Percentiles rank a stretch among this genome's conserved stretches.
Evolutionary conservation across 2,113 vertebrate species (phyloP).

Genomic region (Apeltes quadracus): DNA sequence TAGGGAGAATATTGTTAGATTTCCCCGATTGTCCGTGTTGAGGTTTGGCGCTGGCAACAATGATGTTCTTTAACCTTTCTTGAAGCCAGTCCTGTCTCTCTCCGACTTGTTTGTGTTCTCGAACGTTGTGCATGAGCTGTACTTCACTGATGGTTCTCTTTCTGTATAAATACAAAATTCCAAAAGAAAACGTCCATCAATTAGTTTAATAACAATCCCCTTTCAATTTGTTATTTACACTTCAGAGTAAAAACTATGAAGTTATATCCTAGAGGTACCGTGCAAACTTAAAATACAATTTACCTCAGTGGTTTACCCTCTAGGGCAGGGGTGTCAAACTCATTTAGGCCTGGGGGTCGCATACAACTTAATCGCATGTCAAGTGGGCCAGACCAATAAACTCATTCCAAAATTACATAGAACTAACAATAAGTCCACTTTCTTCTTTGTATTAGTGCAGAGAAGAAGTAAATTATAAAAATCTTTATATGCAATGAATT

Average conservation of each 20-base stretch:
- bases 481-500: too few species aligned
- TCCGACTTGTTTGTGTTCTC: slow-evolving; percentile 83
- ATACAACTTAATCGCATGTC: too few species aligned
- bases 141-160: slow-evolving; percentile 94
- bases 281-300: slow-evolving; percentile 44
- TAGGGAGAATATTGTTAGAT: slow-evolving; percentile 67
- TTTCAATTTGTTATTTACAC: neutral
- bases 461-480: too few species aligned
- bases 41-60: slow-evolving; percentile 79
- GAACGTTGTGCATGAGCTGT: slow-evolving; percentile 92
- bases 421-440: too few species aligned
- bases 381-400: too few species aligned
- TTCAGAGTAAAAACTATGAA: neutral
- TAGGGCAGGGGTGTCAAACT: too few species aligned
- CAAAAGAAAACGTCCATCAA: neutral
- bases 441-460: too few species aligned
- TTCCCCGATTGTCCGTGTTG: slow-evolving; percentile 73
- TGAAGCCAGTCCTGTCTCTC: slow-evolving; percentile 93
- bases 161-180: slow-evolving; percentile 74
- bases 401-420: too few species aligned
- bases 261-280: neutral
- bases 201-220: neutral
- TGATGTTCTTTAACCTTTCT: slow-evolving; percentile 87
- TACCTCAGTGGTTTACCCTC: slow-evolving; percentile 87
- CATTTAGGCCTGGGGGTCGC: too few species aligned